Evolutionary conservation across 2,797 vertebrate species (phyloP).

Genomic region (Nasua narica): DNA sequence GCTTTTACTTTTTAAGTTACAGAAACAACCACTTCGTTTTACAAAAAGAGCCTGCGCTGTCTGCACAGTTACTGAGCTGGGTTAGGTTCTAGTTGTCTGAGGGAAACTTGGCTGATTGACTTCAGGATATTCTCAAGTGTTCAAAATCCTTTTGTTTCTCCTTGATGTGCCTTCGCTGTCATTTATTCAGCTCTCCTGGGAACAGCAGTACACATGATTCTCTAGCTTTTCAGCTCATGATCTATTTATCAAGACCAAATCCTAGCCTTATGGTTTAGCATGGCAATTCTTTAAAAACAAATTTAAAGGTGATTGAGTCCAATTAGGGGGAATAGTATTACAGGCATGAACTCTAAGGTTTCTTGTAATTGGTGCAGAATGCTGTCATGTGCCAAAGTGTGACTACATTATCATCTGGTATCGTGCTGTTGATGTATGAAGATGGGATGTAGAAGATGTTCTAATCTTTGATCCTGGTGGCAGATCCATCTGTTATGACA

Average conservation of each 20-base stretch:
- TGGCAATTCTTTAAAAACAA: neutral
- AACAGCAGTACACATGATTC: neutral
- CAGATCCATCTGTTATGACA: neutral
- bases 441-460: neutral
- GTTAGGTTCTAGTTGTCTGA: neutral
- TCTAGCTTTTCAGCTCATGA: slow-evolving; percentile 13
- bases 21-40: neutral
- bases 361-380: neutral
- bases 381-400: neutral
- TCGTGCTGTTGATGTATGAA: slow-evolving; percentile 26
- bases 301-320: neutral
- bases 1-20: neutral
- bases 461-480: neutral
- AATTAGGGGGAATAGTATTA: neutral
- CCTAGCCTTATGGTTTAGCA: neutral
- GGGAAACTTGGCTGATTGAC: neutral
- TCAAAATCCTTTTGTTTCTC: neutral
- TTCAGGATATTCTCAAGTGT: neutral
- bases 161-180: neutral
- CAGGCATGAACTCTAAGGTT: neutral
- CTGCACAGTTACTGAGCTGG: neutral
- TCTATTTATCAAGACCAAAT: slow-evolving; percentile 20
- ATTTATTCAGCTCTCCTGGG: neutral
- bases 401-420: neutral
- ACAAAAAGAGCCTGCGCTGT: neutral